Evolutionary conservation across 2,888 invertebrate genomes (phyloP).

Genomic region (Tanypteryx hageni): DNA sequence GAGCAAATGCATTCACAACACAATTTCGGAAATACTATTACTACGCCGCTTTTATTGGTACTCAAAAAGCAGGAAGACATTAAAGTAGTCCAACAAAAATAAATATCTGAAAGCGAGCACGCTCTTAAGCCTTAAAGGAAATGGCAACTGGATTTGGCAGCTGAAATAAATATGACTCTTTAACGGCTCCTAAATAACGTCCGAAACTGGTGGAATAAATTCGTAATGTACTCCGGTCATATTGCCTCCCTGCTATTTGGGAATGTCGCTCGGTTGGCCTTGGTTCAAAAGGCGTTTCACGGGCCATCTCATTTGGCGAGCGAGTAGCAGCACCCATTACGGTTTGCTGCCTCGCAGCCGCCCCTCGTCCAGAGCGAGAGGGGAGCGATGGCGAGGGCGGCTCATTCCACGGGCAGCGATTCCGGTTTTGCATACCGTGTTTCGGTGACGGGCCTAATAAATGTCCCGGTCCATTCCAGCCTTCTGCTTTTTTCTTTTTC

Average conservation of each 20-base stretch:
- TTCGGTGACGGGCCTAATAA: slow-evolving; percentile 58
- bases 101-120: too few relatives aligned
- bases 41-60: too few relatives aligned
- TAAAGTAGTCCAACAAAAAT: too few relatives aligned
- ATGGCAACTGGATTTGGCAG: background rate
- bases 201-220: slow-evolving; percentile 33
- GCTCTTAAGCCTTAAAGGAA: too few relatives aligned
- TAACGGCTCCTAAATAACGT: background rate
- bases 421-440: slow-evolving; percentile 60
- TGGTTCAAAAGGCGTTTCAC: slow-evolving; percentile 28
- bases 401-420: slow-evolving; percentile 26
- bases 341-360: slow-evolving; percentile 31
- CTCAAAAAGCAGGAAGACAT: too few relatives aligned
- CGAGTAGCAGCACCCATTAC: slow-evolving; percentile 55
- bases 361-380: background rate
- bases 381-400: background rate
- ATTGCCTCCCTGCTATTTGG: slow-evolving; percentile 34
- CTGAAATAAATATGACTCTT: background rate
- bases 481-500: background rate
- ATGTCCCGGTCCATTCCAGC: slow-evolving; percentile 46
- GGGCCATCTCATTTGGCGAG: slow-evolving; percentile 42
- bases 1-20: too few relatives aligned
- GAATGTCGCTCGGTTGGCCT: slow-evolving; percentile 21
- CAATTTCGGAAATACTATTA: too few relatives aligned
- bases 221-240: slow-evolving; percentile 32